Evolutionary conservation across 2,888 invertebrate genomes (phyloP), one percentile per base, ranked within the genome.

Genomic region (Kryphioiulus occultus): DNA sequence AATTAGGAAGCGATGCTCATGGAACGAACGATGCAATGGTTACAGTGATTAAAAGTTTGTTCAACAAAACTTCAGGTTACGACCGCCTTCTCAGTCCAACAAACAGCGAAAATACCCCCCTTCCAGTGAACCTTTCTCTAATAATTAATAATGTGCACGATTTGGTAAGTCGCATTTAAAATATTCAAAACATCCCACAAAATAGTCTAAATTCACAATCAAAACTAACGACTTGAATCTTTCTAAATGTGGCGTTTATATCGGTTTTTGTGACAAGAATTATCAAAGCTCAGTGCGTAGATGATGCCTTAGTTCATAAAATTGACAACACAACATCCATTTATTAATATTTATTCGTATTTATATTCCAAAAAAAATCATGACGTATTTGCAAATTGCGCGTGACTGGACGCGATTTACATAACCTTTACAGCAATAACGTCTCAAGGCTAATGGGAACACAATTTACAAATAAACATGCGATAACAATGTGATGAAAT

Each of bases 381-480:
- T 59, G 59, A 15, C 15, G 78, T 53, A 78, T 78, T 30, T 78
- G 78, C 9, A 78, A 78, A 15, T 78, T 78, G 30, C 10, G 22
- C 22, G 15, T 26, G 22, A 15, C 3, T 78, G 78, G 78, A 12
- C 12, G 78, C 15, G 30, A 78, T 78, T 78, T 53, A 30, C 1
- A 78, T 15, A 78, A 26, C 9, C 78, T 30, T 22, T 78, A 9
- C 30, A 78, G 30, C 22, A 53, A 30, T 22, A 5, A 22, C 3
- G 59, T 22, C 30, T 22, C 78, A 59, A 59, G 30, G 26, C 22
- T 15, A 78, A 30, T 78, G 12, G 78, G 78, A 15, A 30, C 26
- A 15, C 30, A 78, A 78, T 78, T 78, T 78, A 30, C 26, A 30
- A 78, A 30, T 78, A 78, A 78, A 78, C 78, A 78, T 78, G 30